Base-by-base conservation (phyloP, 1,140 invertebrate species). In the Hyphantria cunea region DNA sequence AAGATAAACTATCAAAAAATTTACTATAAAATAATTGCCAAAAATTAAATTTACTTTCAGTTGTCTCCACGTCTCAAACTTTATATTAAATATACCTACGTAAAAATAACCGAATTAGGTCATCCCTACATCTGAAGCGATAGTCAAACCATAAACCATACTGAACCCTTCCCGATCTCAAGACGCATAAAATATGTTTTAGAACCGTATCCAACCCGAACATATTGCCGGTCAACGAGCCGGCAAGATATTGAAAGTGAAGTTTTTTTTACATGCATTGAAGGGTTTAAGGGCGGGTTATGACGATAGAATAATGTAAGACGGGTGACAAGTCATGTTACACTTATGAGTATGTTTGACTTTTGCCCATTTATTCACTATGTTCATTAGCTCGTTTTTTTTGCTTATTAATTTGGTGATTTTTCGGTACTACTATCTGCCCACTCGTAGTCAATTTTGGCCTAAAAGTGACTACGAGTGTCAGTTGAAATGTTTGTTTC, bases 181-280 rank as follows among this genome's bases (percentile, higher is more conserved):
- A 34, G 51, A 50, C 58, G 67, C 78, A 72, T 81, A 83, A 78
- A 78, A 80, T 78, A 78, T 80, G 74, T 80, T 55, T 77, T 76
- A 78, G 72, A 80, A 58, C 63, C 56, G 69, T 60, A 55, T 59
- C 69, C 66, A 54, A 72, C 77, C 74, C 41, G n/a, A 42, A 55
- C 53, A 55, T 78, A 55, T 76, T 82, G 70, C 68, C 49, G 60
- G 64, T 54, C 48, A 32, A 41, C 56, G 53, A 45, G 42, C 53
- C 9, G 47, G 66, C 61, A 49, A 48, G 58, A 76, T 77, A 80
- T n/a, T n/a, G 77, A 78, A 81, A 81, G 80, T 77, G 70, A 82
- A 80, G 77, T 70, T 80, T 79, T 82, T 82, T 78, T 73, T 80
- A 82, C n/a, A 80, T 73, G n/a, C 72, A 76, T 82, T 74, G 73